A percentile compares a stretch with the other conserved stretches of the same genome.
phyloP scores from a whole-genome alignment of 2,113 vertebrate genomes.

The Paramisgurnus dabryanus region DNA sequence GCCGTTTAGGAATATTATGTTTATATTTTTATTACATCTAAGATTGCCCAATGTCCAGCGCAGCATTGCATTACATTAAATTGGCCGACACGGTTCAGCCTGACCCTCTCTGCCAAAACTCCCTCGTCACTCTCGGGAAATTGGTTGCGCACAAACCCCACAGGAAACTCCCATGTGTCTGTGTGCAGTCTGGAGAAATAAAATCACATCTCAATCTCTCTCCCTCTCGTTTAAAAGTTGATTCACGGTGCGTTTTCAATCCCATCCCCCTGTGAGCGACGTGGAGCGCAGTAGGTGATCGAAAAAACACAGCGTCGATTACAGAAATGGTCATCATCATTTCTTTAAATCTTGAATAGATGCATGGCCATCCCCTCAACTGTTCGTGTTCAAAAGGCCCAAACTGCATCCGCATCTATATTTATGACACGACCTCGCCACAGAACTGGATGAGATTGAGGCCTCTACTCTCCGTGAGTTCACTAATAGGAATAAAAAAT shows the following conservation, averaged over 20 bases:
- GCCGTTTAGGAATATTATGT: constrained; percentile 6
- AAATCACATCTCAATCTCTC: constrained; percentile 37
- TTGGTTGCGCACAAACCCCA: constrained; percentile 4
- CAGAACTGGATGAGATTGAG: constrained; percentile 11
- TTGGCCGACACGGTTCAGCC: not conserved
- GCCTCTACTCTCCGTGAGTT: not conserved
- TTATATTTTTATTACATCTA: constrained; percentile 16
- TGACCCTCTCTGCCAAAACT: constrained; percentile 7
- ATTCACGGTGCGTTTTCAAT: constrained; percentile 24
- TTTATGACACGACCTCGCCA: not conserved
- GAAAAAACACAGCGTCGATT: constrained; percentile 18
- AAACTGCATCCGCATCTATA: constrained; percentile 23
- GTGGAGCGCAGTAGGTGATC: constrained; percentile 19
- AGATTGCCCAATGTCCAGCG: constrained; percentile 9
- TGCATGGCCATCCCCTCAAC: not conserved
- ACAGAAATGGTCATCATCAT: constrained; percentile 12
- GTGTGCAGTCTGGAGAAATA: not conserved
- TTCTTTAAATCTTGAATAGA: constrained; percentile 4
- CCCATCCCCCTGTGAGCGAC: not conserved
- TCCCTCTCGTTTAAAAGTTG: constrained; percentile 34
- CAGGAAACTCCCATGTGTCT: not conserved
- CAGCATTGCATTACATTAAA: constrained; percentile 15
- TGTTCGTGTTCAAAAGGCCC: constrained; percentile 14
- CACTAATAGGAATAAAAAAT: not conserved
- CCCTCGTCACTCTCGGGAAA: not conserved